Base-by-base conservation (phyloP, 37 sponge, comb jelly and placozoan genomes). In the Cliona cf. orientalis region DNA sequence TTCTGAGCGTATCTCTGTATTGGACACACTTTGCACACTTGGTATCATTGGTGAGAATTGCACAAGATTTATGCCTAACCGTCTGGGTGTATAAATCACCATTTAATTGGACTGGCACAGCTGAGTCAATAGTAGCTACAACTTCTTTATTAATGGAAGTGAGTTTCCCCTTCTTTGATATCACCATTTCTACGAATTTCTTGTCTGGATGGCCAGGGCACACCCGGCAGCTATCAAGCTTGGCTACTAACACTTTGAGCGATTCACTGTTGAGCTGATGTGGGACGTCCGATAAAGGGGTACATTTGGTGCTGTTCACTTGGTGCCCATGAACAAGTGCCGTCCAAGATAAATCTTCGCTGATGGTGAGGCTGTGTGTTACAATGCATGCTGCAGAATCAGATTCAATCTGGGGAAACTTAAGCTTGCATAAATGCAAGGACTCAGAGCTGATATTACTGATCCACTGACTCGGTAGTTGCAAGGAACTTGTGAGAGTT, bases 1-100 rank as follows among this genome's bases (percentile, higher is more conserved):
- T 72, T 22, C 86, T 58, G 23, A 86, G 68, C 39, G 76, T 79
- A n/a, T 40, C 80, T 73, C 87, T 71, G 73, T 86, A 86, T 11
- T 60, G 23, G 26, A 79, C 74, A 79, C 87, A 86, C 22, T 37
- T 38, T 70, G 40, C n/a, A 43, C 75, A 74, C 64, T 40, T 85
- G 21, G 35, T 31, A 23, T 37, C 76, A 66, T 66, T 34, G 11
- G 55, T 44, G 23, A 84, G 19, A 23, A 80, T 66, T n/a, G 42
- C 58, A 79, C 87, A 86, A 22, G 64, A 35, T 25, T 67, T 36
- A 34, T 25, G n/a, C 23, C 80, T 53, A 62, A 86, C 86, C 71
- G 86, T 86, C 1, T 59, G 31, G 12, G 29, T 25, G 46, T 86
- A 71, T 49, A n/a, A 28, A 36, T 44, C 34, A 44, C 73, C 79